Evolutionary conservation across 2,113 vertebrate species (phyloP).

Genomic region (Potamarius usumacintae): DNA sequence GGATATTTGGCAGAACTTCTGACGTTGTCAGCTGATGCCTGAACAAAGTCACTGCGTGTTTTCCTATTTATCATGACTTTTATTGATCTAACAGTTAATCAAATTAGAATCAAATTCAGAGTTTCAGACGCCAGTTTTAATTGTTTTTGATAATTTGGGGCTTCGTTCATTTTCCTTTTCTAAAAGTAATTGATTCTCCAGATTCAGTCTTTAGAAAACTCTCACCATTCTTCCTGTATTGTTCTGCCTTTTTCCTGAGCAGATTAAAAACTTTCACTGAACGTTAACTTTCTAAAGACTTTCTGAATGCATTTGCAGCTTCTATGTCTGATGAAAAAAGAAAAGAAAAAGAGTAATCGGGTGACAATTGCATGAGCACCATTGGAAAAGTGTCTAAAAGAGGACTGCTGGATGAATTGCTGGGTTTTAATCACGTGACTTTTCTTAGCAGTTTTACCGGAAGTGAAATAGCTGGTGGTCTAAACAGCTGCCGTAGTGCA

Average conservation of each 20-base stretch:
- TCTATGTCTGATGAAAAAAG: not conserved
- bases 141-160: no score
- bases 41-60: not conserved
- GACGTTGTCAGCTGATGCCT: not conserved
- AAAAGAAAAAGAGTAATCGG: not conserved
- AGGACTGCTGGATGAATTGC: not conserved
- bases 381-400: not conserved
- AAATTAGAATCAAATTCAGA: slow-evolving; percentile 25
- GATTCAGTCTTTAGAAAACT: slow-evolving; percentile 9
- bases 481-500: no score
- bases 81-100: slow-evolving; percentile 18
- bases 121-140: slow-evolving; percentile 11
- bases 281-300: not conserved
- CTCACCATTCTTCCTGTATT: not conserved
- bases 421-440: no score
- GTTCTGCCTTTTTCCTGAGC: not conserved
- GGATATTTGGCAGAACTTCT: not conserved
- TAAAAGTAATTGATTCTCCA: slow-evolving; percentile 6
- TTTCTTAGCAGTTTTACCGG: no score
- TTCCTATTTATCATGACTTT: slow-evolving; percentile 5
- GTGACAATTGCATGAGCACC: not conserved
- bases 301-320: not conserved
- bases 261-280: not conserved
- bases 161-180: no score
- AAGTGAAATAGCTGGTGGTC: no score